Percentiles rank a stretch among this genome's conserved stretches.
Conservation (phyloP, 2,797 vertebrate genomes). For the Cyprinodon diabolis region DNA sequence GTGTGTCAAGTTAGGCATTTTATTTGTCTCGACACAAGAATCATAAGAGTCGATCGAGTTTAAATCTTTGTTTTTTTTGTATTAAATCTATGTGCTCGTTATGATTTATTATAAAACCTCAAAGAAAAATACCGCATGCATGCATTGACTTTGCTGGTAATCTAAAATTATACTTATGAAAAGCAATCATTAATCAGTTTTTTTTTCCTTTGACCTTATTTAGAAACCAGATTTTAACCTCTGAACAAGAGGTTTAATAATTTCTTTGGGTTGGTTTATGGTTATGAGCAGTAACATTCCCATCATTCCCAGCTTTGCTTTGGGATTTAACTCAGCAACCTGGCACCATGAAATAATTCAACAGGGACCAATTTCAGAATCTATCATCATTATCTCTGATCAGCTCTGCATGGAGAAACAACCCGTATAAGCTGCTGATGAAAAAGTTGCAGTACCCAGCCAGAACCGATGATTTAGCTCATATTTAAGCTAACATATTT, state of each 20-base stretch:
- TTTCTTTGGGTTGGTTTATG: background rate
- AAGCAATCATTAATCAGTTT: no score
- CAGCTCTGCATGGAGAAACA: background rate
- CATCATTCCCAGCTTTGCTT: background rate
- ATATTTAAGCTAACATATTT: background rate
- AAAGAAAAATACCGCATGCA: no score
- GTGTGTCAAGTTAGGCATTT: background rate
- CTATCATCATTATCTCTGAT: background rate
- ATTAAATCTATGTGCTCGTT: no score
- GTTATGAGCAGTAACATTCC: background rate
- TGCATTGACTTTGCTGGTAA: background rate
- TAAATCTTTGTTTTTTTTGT: no score
- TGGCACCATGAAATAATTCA: background rate
- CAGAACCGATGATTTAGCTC: background rate
- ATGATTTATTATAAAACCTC: no score
- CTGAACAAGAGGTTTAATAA: background rate
- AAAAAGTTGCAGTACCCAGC: background rate
- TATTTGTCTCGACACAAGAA: no score
- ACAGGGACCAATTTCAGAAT: constrained; percentile 1
- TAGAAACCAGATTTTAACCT: background rate
- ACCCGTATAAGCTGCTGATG: background rate
- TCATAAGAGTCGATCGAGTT: no score
- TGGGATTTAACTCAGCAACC: background rate
- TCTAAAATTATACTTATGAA: background rate
- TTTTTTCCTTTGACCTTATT: background rate